These are phyloP conservation scores for Syrmaticus mikado DNA, from an alignment of 2,113 vertebrate species.

Conservation along the genomic window DNA sequence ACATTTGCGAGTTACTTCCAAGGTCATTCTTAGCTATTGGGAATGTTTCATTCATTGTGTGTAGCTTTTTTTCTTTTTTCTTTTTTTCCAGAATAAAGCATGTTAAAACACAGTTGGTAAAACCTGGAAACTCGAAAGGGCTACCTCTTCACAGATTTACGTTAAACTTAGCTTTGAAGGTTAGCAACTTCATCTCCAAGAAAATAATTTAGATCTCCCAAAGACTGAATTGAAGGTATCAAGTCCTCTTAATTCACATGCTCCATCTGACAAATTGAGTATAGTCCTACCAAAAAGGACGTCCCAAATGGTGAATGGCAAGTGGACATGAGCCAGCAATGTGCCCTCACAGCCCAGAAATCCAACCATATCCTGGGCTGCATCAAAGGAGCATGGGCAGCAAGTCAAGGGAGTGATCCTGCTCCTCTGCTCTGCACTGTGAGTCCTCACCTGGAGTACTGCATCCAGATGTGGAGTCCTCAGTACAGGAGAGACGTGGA, in stretches of 20 bases:
- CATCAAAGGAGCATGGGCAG: too few species aligned
- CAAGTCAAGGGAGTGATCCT: too few species aligned
- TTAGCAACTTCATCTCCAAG: background rate
- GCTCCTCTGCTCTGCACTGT: too few species aligned
- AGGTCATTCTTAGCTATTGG: background rate
- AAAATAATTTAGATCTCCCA: background rate
- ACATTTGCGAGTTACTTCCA: background rate
- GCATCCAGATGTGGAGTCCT: too few species aligned
- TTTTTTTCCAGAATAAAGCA: background rate
- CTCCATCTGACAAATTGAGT: background rate
- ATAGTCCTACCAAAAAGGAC: too few species aligned
- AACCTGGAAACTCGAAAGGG: background rate
- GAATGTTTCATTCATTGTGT: background rate
- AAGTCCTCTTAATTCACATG: background rate
- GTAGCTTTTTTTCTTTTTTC: too few species aligned
- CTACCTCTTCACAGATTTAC: background rate
- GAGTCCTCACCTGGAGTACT: too few species aligned
- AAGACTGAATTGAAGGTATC: constrained; percentile 3
- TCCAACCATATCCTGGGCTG: too few species aligned
- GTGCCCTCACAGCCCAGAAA: too few species aligned
- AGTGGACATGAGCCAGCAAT: too few species aligned
- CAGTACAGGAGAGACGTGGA: too few species aligned
- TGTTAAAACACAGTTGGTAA: background rate
- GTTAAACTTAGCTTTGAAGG: constrained; percentile 5
- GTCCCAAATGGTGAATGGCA: too few species aligned